Base-by-base conservation (phyloP, 2,888 invertebrate genomes). In the Willowsia nigromaculata region DNA sequence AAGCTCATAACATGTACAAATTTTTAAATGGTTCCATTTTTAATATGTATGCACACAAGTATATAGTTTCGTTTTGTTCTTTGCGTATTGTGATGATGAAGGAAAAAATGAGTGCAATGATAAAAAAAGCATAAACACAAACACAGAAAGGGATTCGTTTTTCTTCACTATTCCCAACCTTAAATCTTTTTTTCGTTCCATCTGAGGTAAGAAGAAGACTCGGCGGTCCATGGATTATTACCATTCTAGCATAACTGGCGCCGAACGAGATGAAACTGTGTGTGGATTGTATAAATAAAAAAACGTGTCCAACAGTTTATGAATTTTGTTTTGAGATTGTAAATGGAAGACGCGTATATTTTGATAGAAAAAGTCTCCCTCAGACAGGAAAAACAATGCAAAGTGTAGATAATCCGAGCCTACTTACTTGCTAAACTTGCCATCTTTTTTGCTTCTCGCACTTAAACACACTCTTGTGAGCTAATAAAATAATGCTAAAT, bases 241-340 rank as follows among this genome's bases (percentile, higher is more conserved):
- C 82, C 88, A 56, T 84, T 88, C 76, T 88, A 88, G 88, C 88
- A 88, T 56, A 88, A 88, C 88, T 84, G 88, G 88, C 88, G 88
- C 88, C 88, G 78, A 84, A 15, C 11, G 33, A 7, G 18, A n/a
- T n/a, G n/a, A 43, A 74, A 53, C 78, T 78, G 33, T 53, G 50
- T 50, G 78, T 76, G 43, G 3, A 47, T n/a, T 78, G 7, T 78
- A 47, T 4, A 22, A 22, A 76, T 18, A 37, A 56, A 80, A 56
- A 80, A 56, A 56, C 22, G 30, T 50, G 47, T 50, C 76, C 47
- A 76, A 50, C 47, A 76, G 50, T 47, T 76, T 76, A 59, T 56
- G 74, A 37, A 84, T 50, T 50, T 33, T 50, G 27, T 76, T 27
- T 50, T 76, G 25, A 76, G 47, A 50, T 27, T 76, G 47, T 50